Evolutionary conservation across 2,113 vertebrate species (phyloP).

Genomic region (Stomatorhinus ivindoensis): DNA sequence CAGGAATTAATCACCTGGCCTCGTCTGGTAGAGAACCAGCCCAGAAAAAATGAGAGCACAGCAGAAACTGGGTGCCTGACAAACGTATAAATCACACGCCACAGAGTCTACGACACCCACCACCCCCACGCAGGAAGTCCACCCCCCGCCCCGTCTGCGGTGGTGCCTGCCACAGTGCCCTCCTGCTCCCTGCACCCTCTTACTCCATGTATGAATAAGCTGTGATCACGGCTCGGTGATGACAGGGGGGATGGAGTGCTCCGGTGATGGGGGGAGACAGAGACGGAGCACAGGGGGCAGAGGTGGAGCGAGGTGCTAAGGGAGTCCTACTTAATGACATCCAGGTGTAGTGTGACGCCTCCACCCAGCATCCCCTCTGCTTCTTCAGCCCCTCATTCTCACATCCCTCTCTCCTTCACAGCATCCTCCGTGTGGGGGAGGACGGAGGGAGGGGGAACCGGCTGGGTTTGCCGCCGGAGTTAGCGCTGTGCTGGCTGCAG

Average conservation of each 20-base stretch:
- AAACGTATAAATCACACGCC: neutral
- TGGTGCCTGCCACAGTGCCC: neutral
- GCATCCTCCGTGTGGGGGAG: constrained; percentile 53
- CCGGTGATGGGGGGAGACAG: constrained; percentile 15
- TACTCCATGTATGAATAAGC: neutral
- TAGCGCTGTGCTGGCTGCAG: constrained; percentile 38
- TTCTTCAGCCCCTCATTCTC: constrained; percentile 37
- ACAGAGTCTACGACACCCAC: neutral
- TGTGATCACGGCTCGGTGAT: neutral
- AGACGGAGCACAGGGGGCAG: constrained; percentile 28
- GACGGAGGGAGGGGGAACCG: constrained; percentile 50
- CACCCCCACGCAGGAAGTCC: neutral
- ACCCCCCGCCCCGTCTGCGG: neutral
- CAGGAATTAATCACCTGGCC: neutral
- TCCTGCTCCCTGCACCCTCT: neutral
- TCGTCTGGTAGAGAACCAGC: neutral
- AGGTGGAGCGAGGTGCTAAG: constrained; percentile 43
- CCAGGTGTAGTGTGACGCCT: constrained; percentile 54
- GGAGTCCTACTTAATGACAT: constrained; percentile 60
- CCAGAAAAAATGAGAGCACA: neutral
- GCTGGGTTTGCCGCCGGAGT: constrained; percentile 59
- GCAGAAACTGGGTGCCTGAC: neutral
- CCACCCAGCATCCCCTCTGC: constrained; percentile 44
- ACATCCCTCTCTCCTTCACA: constrained; percentile 66
- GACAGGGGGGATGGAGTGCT: constrained; percentile 15